Percentiles rank a stretch among this genome's conserved stretches.
Evolutionary conservation across 1,140 invertebrate species (phyloP).

Genomic region (Tetraneura akinire): DNA sequence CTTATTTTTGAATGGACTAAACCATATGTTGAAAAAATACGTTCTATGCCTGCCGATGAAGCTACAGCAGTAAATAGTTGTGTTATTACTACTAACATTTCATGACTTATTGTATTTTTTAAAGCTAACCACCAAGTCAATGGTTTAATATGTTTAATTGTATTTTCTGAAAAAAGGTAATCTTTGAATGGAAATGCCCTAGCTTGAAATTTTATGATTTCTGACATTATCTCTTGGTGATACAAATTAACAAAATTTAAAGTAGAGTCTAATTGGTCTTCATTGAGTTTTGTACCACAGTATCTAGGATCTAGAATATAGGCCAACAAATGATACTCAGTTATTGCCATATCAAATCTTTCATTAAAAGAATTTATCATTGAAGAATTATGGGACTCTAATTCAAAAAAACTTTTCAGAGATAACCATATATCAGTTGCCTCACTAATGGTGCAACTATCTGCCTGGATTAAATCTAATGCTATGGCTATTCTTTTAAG

Average conservation of each 20-base stretch:
- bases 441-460: constrained; percentile 21
- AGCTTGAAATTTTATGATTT: constrained; percentile 30
- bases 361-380: background rate
- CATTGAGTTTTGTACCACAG: background rate
- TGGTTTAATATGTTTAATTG: background rate
- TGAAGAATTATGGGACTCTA: background rate
- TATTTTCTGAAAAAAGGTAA: background rate
- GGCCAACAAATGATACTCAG: constrained; percentile 3
- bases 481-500: background rate
- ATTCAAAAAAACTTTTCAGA: background rate
- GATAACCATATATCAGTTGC: too few species aligned
- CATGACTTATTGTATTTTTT: background rate
- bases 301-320: constrained; percentile 29
- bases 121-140: constrained; percentile 24
- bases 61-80: constrained; percentile 51
- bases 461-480: background rate
- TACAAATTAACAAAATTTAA: background rate
- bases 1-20: constrained; percentile 53
- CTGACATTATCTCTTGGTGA: background rate
- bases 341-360: constrained; percentile 18
- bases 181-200: background rate
- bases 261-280: background rate
- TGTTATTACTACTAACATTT: background rate
- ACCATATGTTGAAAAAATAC: constrained; percentile 53
- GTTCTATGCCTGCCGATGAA: constrained; percentile 53